A percentile compares a stretch with the other conserved stretches of the same genome.
phyloP scores from a whole-genome alignment of 2,113 vertebrate genomes.

The Zosterops japonicus region DNA sequence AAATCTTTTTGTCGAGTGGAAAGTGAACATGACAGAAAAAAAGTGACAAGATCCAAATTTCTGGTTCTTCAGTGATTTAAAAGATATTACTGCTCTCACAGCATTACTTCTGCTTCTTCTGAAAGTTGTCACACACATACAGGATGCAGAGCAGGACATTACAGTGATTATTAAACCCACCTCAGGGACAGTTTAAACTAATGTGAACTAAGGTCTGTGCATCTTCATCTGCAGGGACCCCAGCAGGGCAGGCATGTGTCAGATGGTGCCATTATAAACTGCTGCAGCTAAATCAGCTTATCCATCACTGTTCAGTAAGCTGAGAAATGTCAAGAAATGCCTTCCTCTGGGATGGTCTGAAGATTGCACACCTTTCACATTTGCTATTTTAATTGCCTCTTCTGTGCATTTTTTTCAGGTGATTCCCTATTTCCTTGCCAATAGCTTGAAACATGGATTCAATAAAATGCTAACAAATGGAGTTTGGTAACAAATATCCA shows the following conservation, averaged over 20 bases:
- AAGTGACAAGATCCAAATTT: background rate
- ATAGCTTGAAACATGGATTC: background rate
- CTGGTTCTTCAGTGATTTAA: background rate
- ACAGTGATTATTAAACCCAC: background rate
- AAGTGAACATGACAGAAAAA: background rate
- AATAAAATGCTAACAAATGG: background rate
- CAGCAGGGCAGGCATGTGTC: background rate
- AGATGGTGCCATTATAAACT: background rate
- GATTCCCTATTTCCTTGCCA: background rate
- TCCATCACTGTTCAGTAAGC: background rate
- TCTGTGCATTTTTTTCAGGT: background rate
- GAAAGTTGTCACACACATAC: background rate
- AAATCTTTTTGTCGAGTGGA: background rate
- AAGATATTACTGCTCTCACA: background rate
- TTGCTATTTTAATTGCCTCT: background rate
- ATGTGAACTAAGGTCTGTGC: background rate
- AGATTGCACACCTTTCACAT: background rate
- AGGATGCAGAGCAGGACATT: background rate
- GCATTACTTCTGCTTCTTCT: background rate
- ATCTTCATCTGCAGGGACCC: background rate
- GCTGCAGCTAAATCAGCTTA: background rate
- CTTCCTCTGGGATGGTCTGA: background rate
- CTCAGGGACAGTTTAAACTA: background rate
- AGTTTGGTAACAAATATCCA: background rate
- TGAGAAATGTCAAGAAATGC: background rate